Base-by-base conservation (phyloP, 2,888 invertebrate genomes). In the Tuberolachnus salignus region DNA sequence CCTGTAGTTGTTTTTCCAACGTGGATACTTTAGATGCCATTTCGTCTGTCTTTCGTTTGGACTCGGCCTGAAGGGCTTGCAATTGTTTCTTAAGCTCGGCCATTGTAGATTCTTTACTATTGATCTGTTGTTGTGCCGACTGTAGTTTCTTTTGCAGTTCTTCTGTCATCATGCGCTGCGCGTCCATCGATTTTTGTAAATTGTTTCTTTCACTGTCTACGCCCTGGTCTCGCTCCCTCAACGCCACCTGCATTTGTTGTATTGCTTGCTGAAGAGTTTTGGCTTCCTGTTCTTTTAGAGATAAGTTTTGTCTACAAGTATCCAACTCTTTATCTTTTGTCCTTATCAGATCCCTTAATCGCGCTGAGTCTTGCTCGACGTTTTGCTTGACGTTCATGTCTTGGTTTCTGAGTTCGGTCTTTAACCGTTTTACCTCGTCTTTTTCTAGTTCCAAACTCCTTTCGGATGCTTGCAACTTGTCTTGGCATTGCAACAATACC, bases 401-500 rank as follows among this genome's bases (percentile, higher is more conserved):
- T 26, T 81, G 78, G 9, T 82, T 82, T 23, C 83, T 82, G 69
- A 84, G 86, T 46, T 86, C 84, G 61, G 85, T 85, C 82, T 87
- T 93, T 83, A 94, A 85, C 83, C 92, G 89, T 71, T 91, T 90
- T 1, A 92, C 90, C 86, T 94, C 94, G 82, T 92, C 91, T 80
- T 92, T 90, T 83, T 93, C 92, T 84, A 92, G 90, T 84, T 94
- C 93, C 81, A 94, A 86, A 85, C 94, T 94, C 61, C 91, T 89
- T 86, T 94, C 95, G 83, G 93, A 92, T 82, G 92, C 90, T 82
- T 93, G 94, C 71, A 95, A 86, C 85, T 95, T 95, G 85, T 94
- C 92, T 85, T 95, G 95, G 92, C 95, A 95, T 86, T 94, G 94
- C 86, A 95, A 92, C 80, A 96, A 87, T 91, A 95, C 94, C 83